Percentiles rank a stretch among this genome's conserved stretches.
Evolutionary conservation across 1,140 invertebrate genomes (phyloP).

Genomic region (Lasioglossum albipes): DNA sequence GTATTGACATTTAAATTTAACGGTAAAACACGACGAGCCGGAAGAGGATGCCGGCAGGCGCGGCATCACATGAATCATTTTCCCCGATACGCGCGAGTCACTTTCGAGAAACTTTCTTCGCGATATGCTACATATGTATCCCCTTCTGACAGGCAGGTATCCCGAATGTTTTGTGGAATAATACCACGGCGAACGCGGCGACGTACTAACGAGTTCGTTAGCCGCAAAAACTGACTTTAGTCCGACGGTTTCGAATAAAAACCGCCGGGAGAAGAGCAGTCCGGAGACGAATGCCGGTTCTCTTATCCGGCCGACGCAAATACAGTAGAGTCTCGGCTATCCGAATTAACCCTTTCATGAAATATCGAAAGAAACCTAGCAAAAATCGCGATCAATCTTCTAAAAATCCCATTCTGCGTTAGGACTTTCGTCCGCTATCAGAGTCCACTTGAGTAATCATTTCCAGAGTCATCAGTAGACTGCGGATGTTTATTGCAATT

Average conservation of each 20-base stretch:
- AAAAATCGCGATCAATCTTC: too few species aligned
- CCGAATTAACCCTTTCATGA: too few species aligned
- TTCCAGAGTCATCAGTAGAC: too few species aligned
- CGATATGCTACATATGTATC: background rate
- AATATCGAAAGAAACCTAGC: too few species aligned
- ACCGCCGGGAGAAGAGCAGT: background rate
- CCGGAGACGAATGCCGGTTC: background rate
- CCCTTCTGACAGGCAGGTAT: background rate
- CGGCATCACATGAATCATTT: background rate
- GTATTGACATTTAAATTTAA: background rate
- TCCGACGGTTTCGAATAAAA: background rate
- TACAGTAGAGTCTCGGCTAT: background rate
- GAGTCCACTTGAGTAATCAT: too few species aligned
- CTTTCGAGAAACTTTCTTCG: background rate
- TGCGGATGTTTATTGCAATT: too few species aligned
- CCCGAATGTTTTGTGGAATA: constrained; percentile 2
- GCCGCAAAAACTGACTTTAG: background rate
- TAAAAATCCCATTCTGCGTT: too few species aligned
- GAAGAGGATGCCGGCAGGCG: background rate
- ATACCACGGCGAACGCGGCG: background rate
- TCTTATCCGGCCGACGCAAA: background rate
- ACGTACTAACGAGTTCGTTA: constrained; percentile 24
- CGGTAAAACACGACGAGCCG: background rate
- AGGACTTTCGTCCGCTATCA: too few species aligned
- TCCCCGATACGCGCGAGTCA: background rate